A percentile compares a stretch with the other conserved stretches of the same genome.
Evolutionary conservation across 2,797 vertebrate genomes (phyloP).

Genomic region (Sorex maritimensis): DNA sequence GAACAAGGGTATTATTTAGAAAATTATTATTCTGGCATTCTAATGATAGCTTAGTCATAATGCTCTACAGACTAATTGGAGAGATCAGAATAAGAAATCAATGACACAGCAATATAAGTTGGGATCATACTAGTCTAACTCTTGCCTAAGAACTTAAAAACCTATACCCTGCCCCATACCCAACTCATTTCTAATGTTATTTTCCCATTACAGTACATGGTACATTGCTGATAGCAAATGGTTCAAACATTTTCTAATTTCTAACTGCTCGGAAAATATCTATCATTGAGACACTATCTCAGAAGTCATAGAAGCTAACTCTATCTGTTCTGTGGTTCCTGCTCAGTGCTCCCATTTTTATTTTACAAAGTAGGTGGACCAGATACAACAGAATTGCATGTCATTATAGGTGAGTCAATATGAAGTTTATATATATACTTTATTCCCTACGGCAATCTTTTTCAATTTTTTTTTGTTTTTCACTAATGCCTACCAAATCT

Average conservation of each 20-base stretch:
- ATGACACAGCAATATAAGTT: constrained; percentile 13
- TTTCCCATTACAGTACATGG: neutral
- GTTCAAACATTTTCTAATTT: constrained; percentile 38
- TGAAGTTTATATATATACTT: neutral
- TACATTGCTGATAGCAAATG: neutral
- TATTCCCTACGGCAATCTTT: neutral
- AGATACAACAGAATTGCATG: neutral
- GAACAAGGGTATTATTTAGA: constrained; percentile 69
- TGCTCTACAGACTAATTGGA: constrained; percentile 9
- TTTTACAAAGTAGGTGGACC: neutral
- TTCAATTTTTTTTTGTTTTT: neutral
- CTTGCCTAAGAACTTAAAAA: constrained; percentile 19
- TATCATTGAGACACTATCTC: neutral
- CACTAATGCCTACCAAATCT: neutral
- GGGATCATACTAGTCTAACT: neutral
- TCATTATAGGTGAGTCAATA: neutral
- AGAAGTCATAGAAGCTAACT: neutral
- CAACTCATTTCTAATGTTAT: neutral
- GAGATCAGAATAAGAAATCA: constrained; percentile 64
- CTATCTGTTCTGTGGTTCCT: constrained; percentile 26
- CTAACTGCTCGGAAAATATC: constrained; percentile 34
- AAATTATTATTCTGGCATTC: constrained; percentile 69
- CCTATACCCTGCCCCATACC: neutral
- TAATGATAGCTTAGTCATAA: constrained; percentile 27
- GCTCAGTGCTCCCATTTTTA: neutral